Conservation (phyloP, 2,888 invertebrate species). For the Caenorhabditis macrosperma region DNA sequence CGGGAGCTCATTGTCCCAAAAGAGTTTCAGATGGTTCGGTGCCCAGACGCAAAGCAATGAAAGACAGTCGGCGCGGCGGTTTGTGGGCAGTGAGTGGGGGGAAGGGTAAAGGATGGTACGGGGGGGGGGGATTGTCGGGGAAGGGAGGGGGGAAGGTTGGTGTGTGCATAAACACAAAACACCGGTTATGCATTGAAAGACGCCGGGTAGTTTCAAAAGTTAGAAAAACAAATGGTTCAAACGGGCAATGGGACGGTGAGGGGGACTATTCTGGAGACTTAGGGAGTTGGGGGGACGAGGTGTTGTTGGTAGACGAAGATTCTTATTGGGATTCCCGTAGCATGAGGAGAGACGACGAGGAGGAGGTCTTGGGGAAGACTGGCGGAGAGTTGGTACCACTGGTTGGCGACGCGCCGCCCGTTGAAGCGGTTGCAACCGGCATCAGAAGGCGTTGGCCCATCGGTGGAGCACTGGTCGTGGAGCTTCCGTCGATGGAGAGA, state of each 20-base stretch:
- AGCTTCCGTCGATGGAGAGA: constrained; percentile 46
- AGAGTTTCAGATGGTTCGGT: constrained; percentile 1
- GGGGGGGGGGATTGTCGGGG: constrained; percentile 12
- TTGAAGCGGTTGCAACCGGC: constrained; percentile 35
- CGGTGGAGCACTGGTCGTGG: constrained; percentile 8
- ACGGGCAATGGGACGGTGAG: neutral
- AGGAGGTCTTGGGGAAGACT: constrained; percentile 43
- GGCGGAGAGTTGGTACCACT: constrained; percentile 49
- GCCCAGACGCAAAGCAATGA: constrained; percentile 13
- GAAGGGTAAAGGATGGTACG: neutral
- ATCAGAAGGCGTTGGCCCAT: constrained; percentile 27
- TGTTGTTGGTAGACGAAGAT: neutral
- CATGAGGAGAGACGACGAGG: constrained; percentile 51
- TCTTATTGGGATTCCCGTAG: constrained; percentile 51
- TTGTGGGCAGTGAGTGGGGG: constrained; percentile 4
- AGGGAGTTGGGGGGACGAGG: neutral
- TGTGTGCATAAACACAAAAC: constrained; percentile 9
- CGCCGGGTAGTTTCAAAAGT: constrained; percentile 50
- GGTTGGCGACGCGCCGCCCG: constrained; percentile 43
- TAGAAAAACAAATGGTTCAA: neutral
- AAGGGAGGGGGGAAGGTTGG: constrained; percentile 8
- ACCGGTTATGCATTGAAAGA: constrained; percentile 59
- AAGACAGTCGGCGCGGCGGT: constrained; percentile 6
- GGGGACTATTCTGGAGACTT: neutral
- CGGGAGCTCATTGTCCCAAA: too few species aligned